Evolutionary conservation across 2,113 vertebrate species (phyloP), one percentile per base, ranked within the genome.

Genomic region (Oplegnathus fasciatus): DNA sequence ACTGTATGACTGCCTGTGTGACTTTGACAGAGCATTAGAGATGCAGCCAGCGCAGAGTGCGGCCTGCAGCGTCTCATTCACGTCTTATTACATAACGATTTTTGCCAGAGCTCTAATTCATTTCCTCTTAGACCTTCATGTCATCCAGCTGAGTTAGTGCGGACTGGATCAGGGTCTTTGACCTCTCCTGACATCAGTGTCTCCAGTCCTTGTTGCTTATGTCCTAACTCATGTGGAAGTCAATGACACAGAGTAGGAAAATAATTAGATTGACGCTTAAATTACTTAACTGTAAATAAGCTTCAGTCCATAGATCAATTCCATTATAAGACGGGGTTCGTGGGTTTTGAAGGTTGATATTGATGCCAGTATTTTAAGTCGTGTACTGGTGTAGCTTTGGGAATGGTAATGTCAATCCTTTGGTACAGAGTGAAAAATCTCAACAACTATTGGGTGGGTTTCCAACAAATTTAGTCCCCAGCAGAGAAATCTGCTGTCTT

Each of bases 1-100:
- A 34, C 72, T 46, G 74, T 57, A 22, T 15, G 57, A 10, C 62
- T 8, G 65, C 32, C 52, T 60, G 64, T 80, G 64, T 82, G 86
- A 85, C 82, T 87, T 80, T 87, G 78, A 86, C 82, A 20, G 55
- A 55, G 69, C 72, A 6, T 77, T 52, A 46, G 67, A 65, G 78
- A 55, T 44, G 55, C 70, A 70, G 68, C 44, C 88, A 30, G 46
- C 34, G 0, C 67, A 75, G 54, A 75, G 28, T 24, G 15, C 28
- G 15, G 86, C 82, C 86, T 32, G 76, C 82, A 71, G 86, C 52
- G 7, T 40, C 74, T 64, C 78, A 64, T 74, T 84, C 84, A 57
- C 32, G 18, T 57, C 70, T 37, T 69, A 14, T 89, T 83, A 82
- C 32, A 4, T 76, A 80, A 87, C 22, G 0, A 1, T 68, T n/a